Evolutionary conservation across 2,797 vertebrate genomes (phyloP).

Genomic region (Florisuga fusca): DNA sequence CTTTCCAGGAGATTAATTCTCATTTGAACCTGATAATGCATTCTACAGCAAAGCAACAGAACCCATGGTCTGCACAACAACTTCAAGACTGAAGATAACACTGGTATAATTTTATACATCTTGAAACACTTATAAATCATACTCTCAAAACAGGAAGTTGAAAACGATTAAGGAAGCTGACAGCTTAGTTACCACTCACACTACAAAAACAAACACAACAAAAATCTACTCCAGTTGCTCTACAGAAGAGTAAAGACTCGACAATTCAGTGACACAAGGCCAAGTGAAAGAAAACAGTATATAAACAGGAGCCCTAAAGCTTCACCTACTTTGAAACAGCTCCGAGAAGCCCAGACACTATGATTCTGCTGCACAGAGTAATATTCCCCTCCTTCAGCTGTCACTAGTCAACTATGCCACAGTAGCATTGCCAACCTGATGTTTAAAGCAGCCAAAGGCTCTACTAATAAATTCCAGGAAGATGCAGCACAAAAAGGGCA

Average conservation of each 20-base stretch:
- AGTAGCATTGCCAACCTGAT: neutral
- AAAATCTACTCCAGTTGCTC: neutral
- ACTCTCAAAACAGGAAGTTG: slow-evolving; percentile 12
- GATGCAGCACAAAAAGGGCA: neutral
- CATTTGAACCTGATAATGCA: neutral
- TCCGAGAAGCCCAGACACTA: neutral
- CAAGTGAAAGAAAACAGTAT: neutral
- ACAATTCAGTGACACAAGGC: neutral
- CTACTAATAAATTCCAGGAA: neutral
- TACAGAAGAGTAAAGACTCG: neutral
- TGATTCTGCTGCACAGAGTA: neutral
- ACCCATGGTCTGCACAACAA: neutral
- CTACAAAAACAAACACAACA: neutral
- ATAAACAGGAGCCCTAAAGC: neutral
- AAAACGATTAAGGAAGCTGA: neutral
- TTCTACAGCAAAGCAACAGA: neutral
- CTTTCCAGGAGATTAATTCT: neutral
- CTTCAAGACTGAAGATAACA: neutral
- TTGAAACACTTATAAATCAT: slow-evolving; percentile 5
- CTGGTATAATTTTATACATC: neutral
- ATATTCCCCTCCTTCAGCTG: neutral
- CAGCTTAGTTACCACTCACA: neutral
- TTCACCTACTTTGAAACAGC: neutral
- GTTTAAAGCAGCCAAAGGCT: neutral
- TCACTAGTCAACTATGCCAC: neutral